A percentile compares a stretch with the other conserved stretches of the same genome.
phyloP scores from a whole-genome alignment of 2,888 invertebrate species.

The Leucophenga maculata region DNA sequence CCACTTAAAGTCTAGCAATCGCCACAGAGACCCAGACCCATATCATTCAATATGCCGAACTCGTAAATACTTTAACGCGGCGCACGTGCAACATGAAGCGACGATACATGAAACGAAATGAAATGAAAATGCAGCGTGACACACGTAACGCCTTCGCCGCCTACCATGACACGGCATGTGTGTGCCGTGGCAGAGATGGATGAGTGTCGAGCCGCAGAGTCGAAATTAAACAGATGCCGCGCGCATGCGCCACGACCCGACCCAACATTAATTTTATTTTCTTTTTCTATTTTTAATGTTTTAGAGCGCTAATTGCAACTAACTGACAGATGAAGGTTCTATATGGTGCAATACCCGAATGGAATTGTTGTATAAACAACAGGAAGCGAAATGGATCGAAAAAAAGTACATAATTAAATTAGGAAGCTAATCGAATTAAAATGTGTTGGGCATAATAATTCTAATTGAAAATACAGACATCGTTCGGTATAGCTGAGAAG shows the following conservation, averaged over 20 bases:
- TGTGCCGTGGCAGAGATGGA: too few species aligned
- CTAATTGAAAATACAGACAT: too few species aligned
- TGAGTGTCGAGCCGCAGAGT: conserved; percentile 20
- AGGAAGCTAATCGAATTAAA: too few species aligned
- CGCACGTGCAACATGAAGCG: conserved; percentile 43
- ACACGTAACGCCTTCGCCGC: neutral
- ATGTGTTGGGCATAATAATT: too few species aligned
- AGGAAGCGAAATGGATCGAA: neutral
- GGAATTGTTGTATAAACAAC: neutral
- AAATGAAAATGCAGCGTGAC: neutral
- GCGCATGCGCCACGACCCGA: conserved; percentile 5
- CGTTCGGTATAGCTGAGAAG: too few species aligned
- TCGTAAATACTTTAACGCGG: conserved; percentile 38
- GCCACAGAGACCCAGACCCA: too few species aligned
- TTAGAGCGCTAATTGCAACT: conserved; percentile 40
- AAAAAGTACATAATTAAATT: neutral
- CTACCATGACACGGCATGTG: too few species aligned
- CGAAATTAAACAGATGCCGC: conserved; percentile 28
- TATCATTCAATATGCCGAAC: conserved; percentile 32
- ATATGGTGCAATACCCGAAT: neutral
- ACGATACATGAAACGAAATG: neutral
- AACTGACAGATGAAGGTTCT: conserved; percentile 50
- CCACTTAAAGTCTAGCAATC: neutral
- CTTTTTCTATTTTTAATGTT: conserved; percentile 5
- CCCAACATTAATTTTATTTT: conserved; percentile 1